Percentiles rank a stretch among this genome's conserved stretches.
phyloP scores from a whole-genome alignment of 2,888 invertebrate genomes.

The Subacronicta megacephala region DNA sequence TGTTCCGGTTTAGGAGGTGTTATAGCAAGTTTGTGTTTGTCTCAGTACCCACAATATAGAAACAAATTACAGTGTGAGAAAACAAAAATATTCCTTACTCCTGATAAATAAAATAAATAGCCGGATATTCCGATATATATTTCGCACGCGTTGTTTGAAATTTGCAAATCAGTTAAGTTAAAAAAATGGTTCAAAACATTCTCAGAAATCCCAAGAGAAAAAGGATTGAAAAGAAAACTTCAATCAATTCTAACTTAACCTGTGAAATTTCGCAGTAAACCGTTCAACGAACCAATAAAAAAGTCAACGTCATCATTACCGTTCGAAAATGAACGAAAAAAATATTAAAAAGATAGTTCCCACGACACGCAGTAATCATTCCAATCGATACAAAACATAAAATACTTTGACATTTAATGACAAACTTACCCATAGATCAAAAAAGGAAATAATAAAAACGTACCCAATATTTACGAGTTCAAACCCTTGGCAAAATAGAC shows the following conservation, averaged over 20 bases:
- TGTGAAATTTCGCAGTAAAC: conserved; percentile 66
- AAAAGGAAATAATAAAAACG: conserved; percentile 59
- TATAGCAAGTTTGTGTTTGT: too few species aligned
- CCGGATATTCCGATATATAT: too few species aligned
- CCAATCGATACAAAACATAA: conserved; percentile 81
- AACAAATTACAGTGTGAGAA: too few species aligned
- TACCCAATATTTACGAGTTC: conserved; percentile 67
- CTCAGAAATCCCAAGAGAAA: conserved; percentile 37
- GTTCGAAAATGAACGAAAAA: conserved; percentile 54
- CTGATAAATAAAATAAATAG: too few species aligned
- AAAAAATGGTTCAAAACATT: not conserved
- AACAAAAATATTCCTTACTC: too few species aligned
- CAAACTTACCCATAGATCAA: conserved; percentile 73
- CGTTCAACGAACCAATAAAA: conserved; percentile 64
- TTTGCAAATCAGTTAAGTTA: too few species aligned
- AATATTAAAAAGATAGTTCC: conserved; percentile 66
- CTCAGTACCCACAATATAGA: too few species aligned
- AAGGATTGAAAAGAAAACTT: conserved; percentile 6
- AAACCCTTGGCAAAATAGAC: conserved; percentile 68
- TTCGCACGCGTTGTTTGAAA: not conserved
- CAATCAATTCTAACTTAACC: conserved; percentile 13
- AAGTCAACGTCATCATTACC: conserved; percentile 81
- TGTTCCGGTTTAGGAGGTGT: too few species aligned
- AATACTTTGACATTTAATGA: conserved; percentile 87
- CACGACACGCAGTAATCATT: conserved; percentile 74